A percentile compares a stretch with the other conserved stretches of the same genome.
phyloP scores from a whole-genome alignment of 1,140 invertebrate genomes.

The Patella vulgata region DNA sequence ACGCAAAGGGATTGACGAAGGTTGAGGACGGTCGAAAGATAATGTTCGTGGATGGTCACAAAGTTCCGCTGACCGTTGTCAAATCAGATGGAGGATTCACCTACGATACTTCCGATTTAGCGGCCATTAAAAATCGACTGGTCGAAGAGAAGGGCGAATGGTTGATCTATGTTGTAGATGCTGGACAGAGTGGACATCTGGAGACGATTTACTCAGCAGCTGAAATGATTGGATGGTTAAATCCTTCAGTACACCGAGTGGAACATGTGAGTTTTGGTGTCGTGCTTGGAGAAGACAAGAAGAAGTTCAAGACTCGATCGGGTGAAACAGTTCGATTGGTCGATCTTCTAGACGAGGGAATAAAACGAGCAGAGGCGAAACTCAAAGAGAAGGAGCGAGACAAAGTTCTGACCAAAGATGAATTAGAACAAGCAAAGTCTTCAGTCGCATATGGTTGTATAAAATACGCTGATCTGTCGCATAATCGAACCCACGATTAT shows the following conservation, averaged over 20 bases:
- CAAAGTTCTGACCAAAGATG: constrained; percentile 81
- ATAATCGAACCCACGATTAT: constrained; percentile 94
- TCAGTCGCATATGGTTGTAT: constrained; percentile 98
- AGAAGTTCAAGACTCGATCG: constrained; percentile 99
- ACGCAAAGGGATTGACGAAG: constrained; percentile 74
- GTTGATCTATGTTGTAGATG: constrained; percentile 95
- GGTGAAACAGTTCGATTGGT: constrained; percentile 93
- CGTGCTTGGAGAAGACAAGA: constrained; percentile 95
- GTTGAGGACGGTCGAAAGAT: constrained; percentile 94
- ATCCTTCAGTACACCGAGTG: constrained; percentile 72
- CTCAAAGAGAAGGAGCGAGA: constrained; percentile 91
- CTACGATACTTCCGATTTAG: constrained; percentile 99
- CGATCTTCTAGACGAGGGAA: constrained; percentile 94
- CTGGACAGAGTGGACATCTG: constrained; percentile 92
- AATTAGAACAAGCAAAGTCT: constrained; percentile 86
- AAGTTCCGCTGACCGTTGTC: constrained; percentile 90
- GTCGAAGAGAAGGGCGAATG: constrained; percentile 89
- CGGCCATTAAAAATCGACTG: constrained; percentile 87
- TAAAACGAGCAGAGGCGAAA: constrained; percentile 85
- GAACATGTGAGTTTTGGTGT: constrained; percentile 97
- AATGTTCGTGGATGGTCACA: constrained; percentile 79
- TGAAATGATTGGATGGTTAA: constrained; percentile 75
- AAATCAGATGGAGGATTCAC: constrained; percentile 99
- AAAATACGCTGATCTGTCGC: constrained; percentile 96
- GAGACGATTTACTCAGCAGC: constrained; percentile 72